Percentiles rank a stretch among this genome's conserved stretches.
Conservation (phyloP, 2,888 invertebrate species). For the Brachypalpus laphriformis region DNA sequence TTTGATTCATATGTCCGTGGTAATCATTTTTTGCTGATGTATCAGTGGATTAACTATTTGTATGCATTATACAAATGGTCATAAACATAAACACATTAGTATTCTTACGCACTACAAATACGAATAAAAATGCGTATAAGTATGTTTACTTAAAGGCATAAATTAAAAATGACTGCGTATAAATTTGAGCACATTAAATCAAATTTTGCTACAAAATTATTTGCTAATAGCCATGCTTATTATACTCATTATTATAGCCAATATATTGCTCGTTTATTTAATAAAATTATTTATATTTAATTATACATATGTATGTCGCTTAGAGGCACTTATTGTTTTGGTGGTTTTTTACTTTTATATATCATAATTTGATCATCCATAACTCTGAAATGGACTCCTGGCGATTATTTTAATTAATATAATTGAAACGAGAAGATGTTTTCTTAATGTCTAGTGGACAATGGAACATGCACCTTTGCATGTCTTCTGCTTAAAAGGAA, state of each 20-base stretch:
- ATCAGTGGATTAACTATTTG: too few species aligned
- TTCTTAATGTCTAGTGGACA: not conserved
- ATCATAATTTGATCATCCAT: too few species aligned
- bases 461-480: not conserved
- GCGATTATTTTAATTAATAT: not conserved
- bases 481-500: not conserved
- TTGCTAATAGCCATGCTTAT: slow-evolving; percentile 40
- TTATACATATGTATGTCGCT: slow-evolving; percentile 8
- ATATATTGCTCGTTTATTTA: slow-evolving; percentile 29
- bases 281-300: slow-evolving; percentile 33
- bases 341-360: not conserved
- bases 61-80: too few species aligned
- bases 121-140: not conserved
- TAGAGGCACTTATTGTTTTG: slow-evolving; percentile 1
- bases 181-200: slow-evolving; percentile 35
- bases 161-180: slow-evolving; percentile 36
- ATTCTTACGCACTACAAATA: not conserved
- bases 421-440: not conserved
- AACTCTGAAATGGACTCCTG: slow-evolving; percentile 21
- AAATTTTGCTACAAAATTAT: slow-evolving; percentile 27
- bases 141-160: not conserved
- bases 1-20: too few species aligned
- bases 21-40: too few species aligned
- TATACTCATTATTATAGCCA: slow-evolving; percentile 26
- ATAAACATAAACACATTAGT: not conserved